A percentile compares a stretch with the other conserved stretches of the same genome.
phyloP scores from a whole-genome alignment of 2,113 vertebrate genomes.

The Fregata magnificens region DNA sequence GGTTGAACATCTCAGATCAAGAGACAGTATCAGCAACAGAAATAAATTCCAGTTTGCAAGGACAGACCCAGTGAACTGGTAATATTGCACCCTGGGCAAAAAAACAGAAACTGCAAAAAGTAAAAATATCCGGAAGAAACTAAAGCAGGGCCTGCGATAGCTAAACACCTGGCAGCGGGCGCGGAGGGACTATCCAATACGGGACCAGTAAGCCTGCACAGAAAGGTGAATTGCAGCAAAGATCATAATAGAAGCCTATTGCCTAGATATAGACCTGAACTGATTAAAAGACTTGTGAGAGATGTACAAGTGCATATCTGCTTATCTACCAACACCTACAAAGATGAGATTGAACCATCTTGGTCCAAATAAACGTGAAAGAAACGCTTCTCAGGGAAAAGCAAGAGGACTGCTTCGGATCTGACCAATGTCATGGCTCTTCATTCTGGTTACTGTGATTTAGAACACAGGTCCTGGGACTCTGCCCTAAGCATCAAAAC shows the following conservation, averaged over 20 bases:
- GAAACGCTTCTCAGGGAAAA: not conserved
- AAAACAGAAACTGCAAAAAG: not conserved
- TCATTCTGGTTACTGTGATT: not conserved
- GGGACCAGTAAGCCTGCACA: not conserved
- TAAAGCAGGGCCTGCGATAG: not conserved
- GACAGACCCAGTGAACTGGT: not conserved
- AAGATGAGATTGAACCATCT: not conserved
- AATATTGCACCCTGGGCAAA: not conserved
- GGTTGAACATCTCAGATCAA: not conserved
- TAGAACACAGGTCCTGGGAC: not conserved
- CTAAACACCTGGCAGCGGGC: not conserved
- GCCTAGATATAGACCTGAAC: not conserved
- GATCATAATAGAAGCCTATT: not conserved
- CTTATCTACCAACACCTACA: not conserved
- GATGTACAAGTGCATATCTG: not conserved
- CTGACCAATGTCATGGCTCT: not conserved
- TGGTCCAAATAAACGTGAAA: not conserved
- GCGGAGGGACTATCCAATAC: not conserved
- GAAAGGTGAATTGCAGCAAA: not conserved
- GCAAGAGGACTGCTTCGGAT: not conserved
- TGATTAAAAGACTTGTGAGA: not conserved
- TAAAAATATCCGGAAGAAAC: not conserved
- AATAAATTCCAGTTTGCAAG: not conserved
- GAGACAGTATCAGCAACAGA: not conserved
- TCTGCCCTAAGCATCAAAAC: not conserved